These are phyloP conservation scores for Drosophila gunungcola DNA, from an alignment of 1,140 invertebrate species.

Conservation along the genomic window DNA sequence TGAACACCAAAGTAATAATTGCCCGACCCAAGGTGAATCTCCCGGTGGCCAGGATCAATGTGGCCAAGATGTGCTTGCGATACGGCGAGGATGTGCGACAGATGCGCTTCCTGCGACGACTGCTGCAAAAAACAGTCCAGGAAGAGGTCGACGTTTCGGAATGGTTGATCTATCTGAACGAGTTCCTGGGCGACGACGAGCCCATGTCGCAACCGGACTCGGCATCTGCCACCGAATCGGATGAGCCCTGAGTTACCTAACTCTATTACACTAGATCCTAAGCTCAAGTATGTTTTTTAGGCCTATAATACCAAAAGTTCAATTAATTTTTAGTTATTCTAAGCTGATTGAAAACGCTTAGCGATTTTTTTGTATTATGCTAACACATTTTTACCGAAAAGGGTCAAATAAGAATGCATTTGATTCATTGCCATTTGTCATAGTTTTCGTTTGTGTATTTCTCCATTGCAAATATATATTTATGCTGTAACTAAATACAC, in stretches of 20 bases:
- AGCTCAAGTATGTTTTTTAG: neutral
- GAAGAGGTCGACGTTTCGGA: conserved; percentile 40
- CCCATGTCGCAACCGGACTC: conserved; percentile 5
- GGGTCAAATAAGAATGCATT: conserved; percentile 22
- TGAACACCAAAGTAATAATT: conserved; percentile 48
- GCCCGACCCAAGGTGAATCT: conserved; percentile 55
- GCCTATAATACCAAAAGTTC: neutral
- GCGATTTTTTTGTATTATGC: neutral
- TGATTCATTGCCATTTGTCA: conserved; percentile 30
- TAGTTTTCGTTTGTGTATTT: conserved; percentile 58
- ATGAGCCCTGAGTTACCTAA: neutral
- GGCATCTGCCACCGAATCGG: neutral
- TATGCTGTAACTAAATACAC: conserved; percentile 78
- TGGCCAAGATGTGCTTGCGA: conserved; percentile 36
- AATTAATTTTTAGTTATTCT: conserved; percentile 7
- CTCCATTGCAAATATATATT: conserved; percentile 74
- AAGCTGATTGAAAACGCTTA: neutral
- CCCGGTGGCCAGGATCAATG: conserved; percentile 54
- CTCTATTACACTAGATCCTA: neutral
- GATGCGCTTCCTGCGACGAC: conserved; percentile 44
- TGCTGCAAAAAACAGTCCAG: conserved; percentile 23
- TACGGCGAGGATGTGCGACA: conserved; percentile 57
- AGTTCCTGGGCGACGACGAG: conserved; percentile 54
- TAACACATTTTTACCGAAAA: neutral
- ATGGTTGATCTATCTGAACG: conserved; percentile 51